These are phyloP conservation scores for Drosophila diplacantha DNA, from an alignment of 2,888 invertebrate species.

Conservation along the genomic window DNA sequence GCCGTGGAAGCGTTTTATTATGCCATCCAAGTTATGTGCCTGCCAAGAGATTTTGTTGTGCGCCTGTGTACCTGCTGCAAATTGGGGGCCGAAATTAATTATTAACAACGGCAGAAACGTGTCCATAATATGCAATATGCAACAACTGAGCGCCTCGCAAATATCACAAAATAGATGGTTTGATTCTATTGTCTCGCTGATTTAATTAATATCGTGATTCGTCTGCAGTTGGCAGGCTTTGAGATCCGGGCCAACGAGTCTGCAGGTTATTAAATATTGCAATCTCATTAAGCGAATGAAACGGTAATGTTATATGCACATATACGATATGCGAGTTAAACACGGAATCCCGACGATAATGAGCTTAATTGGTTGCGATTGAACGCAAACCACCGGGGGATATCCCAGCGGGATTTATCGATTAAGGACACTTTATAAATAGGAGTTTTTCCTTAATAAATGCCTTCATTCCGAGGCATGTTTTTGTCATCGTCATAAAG, in stretches of 20 bases:
- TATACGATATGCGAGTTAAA: neutral
- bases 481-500: neutral
- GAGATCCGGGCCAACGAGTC: neutral
- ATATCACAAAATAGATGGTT: slow-evolving; percentile 22
- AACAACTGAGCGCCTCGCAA: slow-evolving; percentile 6
- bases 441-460: neutral
- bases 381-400: neutral
- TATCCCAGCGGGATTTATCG: slow-evolving; percentile 13
- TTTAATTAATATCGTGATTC: slow-evolving; percentile 27
- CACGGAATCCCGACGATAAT: slow-evolving; percentile 20
- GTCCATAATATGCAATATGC: slow-evolving; percentile 63
- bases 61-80: slow-evolving; percentile 36
- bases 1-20: slow-evolving; percentile 61
- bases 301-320: slow-evolving; percentile 12
- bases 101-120: slow-evolving; percentile 67
- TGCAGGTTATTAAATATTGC: slow-evolving; percentile 32
- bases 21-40: slow-evolving; percentile 66
- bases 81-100: slow-evolving; percentile 65
- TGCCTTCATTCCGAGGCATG: neutral
- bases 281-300: slow-evolving; percentile 30
- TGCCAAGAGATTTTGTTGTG: slow-evolving; percentile 33
- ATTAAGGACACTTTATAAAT: slow-evolving; percentile 7
- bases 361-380: slow-evolving; percentile 27
- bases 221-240: slow-evolving; percentile 17
- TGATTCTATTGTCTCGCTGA: slow-evolving; percentile 17